Evolutionary conservation across 2,888 invertebrate species (phyloP).

Genomic region (Diabrotica balteata): DNA sequence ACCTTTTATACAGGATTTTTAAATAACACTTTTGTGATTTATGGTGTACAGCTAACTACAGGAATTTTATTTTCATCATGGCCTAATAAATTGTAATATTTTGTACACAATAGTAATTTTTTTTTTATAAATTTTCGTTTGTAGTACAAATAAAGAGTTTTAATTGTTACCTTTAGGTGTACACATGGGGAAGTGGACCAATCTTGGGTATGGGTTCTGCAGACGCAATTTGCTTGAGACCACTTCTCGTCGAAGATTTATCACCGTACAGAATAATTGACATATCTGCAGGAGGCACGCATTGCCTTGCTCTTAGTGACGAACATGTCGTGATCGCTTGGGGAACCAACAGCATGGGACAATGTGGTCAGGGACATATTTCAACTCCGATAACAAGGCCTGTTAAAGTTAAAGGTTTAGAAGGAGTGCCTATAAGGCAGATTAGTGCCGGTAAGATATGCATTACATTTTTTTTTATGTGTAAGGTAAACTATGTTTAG

Average conservation of each 20-base stretch:
- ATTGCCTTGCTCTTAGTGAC: conserved; percentile 68
- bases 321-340: conserved; percentile 65
- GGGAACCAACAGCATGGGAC: conserved; percentile 72
- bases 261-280: conserved; percentile 64
- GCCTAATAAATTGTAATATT: too few species aligned
- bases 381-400: conserved; percentile 67
- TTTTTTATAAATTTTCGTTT: too few species aligned
- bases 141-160: too few species aligned
- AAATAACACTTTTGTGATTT: too few species aligned
- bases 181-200: conserved; percentile 69
- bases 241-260: conserved; percentile 65
- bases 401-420: conserved; percentile 65
- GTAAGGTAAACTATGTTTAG: too few species aligned
- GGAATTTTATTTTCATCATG: too few species aligned
- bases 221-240: conserved; percentile 65
- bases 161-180: conserved; percentile 53
- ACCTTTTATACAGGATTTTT: too few species aligned
- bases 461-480: too few species aligned
- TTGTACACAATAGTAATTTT: too few species aligned
- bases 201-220: conserved; percentile 67
- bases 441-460: conserved; percentile 65
- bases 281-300: conserved; percentile 68
- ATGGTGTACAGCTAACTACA: too few species aligned
- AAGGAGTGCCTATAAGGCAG: conserved; percentile 64
- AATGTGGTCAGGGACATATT: conserved; percentile 70